Conservation (phyloP, 2,113 vertebrate species). For the Pelvicachromis taeniatus region DNA sequence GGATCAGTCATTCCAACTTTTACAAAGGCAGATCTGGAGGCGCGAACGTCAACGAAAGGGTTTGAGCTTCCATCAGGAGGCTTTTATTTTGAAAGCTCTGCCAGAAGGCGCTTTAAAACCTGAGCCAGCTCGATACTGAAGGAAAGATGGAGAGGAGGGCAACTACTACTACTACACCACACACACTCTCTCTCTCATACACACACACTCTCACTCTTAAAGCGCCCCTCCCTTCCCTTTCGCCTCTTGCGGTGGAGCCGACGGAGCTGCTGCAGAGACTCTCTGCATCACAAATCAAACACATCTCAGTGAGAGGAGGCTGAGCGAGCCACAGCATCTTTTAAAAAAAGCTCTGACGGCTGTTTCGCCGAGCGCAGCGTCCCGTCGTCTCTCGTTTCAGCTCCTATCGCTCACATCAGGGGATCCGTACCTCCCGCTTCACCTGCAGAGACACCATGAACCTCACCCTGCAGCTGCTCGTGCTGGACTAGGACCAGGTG, state of each 20-base stretch:
- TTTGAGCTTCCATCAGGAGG: background rate
- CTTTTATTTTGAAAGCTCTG: constrained; percentile 33
- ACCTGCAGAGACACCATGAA: constrained; percentile 21
- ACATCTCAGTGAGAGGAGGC: background rate
- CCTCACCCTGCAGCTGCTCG: constrained; percentile 25
- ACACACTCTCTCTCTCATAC: background rate
- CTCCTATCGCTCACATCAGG: accelerated
- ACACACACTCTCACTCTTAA: background rate
- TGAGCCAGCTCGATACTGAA: background rate
- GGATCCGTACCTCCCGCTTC: background rate
- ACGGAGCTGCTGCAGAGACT: constrained; percentile 38
- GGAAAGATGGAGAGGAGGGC: background rate
- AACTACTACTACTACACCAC: background rate
- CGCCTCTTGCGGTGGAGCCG: constrained; percentile 22
- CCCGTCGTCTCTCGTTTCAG: background rate
- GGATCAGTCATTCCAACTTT: background rate
- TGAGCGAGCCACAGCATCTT: background rate
- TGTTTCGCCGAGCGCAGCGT: background rate
- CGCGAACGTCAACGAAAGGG: accelerated
- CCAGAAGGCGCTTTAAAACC: background rate
- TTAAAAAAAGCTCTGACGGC: background rate
- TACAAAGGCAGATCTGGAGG: background rate
- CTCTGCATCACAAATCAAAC: constrained; percentile 18
- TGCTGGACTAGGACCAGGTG: constrained; percentile 41
- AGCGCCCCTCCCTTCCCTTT: background rate